Evolutionary conservation across 2,113 vertebrate species (phyloP), one percentile per base, ranked within the genome.

Genomic region (Oriolus oriolus): DNA sequence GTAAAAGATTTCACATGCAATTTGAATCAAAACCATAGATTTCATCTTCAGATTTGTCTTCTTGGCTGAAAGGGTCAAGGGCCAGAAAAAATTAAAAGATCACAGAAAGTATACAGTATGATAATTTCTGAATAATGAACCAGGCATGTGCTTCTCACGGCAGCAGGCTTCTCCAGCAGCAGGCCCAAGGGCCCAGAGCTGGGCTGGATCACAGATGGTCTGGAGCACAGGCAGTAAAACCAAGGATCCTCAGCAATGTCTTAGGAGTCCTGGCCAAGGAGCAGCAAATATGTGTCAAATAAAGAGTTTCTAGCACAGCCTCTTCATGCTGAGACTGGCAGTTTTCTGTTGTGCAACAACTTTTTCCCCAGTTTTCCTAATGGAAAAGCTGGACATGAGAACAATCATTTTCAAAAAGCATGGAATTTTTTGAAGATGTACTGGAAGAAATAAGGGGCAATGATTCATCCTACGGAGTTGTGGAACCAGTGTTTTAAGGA

Each of bases 211-310:
- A 44, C 53, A 64, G 33, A 8, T 54, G 23, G 8, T 28, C 44
- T 54, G 23, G 18, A 52, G 27, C 23, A 64, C 3, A 4, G 17
- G 18, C 4, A 1, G 11, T 15, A 17, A 73, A 44, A 65, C 1
- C 0, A 2, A 64, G 4, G 12, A 10, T 7, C 10, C 13, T 60
- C n/a, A 27, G 13, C 17, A 18, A 26, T 30, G 8, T 27, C 30
- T 73, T 66, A 11, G 23, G 24, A 41, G 15, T 45, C 12, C 17
- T 91, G 50, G 54, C 2, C 9, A 87, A 7, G 6, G 13, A 49
- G 13, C 10, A 73, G 5, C 8, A 89, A 84, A 78, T 31, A 45
- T 4, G 8, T 3, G 2, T 13, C 68, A 12, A 79, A 21, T 31
- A 33, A 61, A 44, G 37, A 30, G 33, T 39, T 92, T 60, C 9